phyloP scores from a whole-genome alignment of 30 jellyfish, hydroid and myxozoan genomes.

The Cassiopea andromeda region DNA sequence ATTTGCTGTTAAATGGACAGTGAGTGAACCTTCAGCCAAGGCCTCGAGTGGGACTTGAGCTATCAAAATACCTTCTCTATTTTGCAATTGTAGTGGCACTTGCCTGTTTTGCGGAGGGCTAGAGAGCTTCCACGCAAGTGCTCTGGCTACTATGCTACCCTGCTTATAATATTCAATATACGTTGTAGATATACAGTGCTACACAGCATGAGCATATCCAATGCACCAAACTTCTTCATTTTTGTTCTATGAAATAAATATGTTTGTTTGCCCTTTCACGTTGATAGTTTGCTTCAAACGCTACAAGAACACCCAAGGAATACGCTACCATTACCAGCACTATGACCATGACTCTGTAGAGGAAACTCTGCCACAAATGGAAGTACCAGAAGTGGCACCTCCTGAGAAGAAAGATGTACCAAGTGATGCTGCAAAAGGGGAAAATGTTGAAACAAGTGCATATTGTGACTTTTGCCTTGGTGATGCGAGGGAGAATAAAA shows the following conservation, averaged over 20 bases:
- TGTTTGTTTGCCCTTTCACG: background rate
- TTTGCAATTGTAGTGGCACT: too few relatives aligned
- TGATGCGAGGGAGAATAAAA: conserved; percentile 82
- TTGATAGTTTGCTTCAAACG: conserved; percentile 87
- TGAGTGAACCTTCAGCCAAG: too few relatives aligned
- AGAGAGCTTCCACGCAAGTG: too few relatives aligned
- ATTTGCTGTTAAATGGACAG: too few relatives aligned
- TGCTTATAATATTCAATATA: too few relatives aligned
- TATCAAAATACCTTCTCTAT: too few relatives aligned
- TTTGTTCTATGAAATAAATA: background rate
- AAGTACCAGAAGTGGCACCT: conserved; percentile 32
- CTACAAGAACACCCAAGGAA: conserved; percentile 94
- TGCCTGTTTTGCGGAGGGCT: too few relatives aligned
- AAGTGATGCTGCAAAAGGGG: conserved; percentile 59
- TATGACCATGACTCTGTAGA: conserved; percentile 90
- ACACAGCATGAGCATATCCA: too few relatives aligned
- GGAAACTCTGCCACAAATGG: conserved; percentile 46
- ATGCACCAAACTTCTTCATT: too few relatives aligned
- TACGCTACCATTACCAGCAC: conserved; percentile 95
- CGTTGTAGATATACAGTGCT: too few relatives aligned
- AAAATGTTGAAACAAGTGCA: conserved; percentile 79
- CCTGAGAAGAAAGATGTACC: conserved; percentile 58
- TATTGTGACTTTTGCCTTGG: conserved; percentile 97
- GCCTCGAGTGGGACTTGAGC: too few relatives aligned
- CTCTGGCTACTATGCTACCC: too few relatives aligned